Percentiles rank a stretch among this genome's conserved stretches.
Conservation (phyloP, 2,797 vertebrate genomes). For the Salarias fasciatus region DNA sequence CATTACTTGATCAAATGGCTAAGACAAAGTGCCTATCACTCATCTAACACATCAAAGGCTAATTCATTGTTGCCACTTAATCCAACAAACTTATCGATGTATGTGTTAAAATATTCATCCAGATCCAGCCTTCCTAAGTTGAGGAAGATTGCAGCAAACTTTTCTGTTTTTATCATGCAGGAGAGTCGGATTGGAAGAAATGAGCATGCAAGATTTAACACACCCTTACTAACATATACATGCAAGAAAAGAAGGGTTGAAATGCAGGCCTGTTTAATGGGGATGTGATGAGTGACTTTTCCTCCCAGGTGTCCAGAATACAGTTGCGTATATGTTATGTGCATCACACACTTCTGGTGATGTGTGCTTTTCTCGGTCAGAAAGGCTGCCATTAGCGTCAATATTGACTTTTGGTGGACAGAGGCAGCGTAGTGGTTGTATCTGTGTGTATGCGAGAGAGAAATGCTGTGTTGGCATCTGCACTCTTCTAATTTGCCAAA, state of each 20-base stretch:
- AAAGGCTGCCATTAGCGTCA: constrained; percentile 63
- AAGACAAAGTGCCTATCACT: too few species aligned
- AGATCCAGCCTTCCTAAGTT: too few species aligned
- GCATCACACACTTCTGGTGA: constrained; percentile 36
- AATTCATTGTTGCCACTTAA: too few species aligned
- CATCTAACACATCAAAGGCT: too few species aligned
- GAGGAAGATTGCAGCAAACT: constrained; percentile 42
- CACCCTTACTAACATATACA: constrained; percentile 13
- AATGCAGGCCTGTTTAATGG: constrained; percentile 27
- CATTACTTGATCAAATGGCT: too few species aligned
- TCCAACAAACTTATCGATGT: too few species aligned
- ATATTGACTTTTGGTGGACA: constrained; percentile 73
- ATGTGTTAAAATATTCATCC: too few species aligned
- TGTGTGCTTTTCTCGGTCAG: constrained; percentile 53
- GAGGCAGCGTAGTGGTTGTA: constrained; percentile 15
- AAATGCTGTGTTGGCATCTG: constrained; percentile 53
- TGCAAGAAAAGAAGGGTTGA: constrained; percentile 43
- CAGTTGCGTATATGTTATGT: constrained; percentile 34
- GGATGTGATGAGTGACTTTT: constrained; percentile 44
- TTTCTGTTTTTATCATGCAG: constrained; percentile 58
- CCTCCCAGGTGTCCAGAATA: constrained; percentile 26
- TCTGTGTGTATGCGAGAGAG: constrained; percentile 29
- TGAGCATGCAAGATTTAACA: constrained; percentile 41
- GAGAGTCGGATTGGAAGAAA: constrained; percentile 42
- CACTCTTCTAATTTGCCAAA: constrained; percentile 37